A percentile compares a stretch with the other conserved stretches of the same genome.
phyloP scores from a whole-genome alignment of 2,113 vertebrate species.

The Hipposideros armiger region DNA sequence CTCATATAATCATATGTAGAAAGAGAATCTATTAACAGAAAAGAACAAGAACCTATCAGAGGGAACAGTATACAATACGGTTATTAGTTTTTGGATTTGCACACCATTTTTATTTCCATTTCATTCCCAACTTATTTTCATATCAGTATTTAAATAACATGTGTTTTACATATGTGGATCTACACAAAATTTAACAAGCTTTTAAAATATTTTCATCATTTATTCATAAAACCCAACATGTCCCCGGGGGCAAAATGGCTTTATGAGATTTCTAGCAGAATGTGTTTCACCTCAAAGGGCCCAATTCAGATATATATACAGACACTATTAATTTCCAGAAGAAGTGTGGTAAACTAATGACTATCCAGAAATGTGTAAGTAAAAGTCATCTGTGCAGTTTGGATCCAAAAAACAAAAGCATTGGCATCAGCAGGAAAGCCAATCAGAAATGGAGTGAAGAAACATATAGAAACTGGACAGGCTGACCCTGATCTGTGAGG shows the following conservation, averaged over 20 bases:
- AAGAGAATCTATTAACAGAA: neutral
- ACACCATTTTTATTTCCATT: slow-evolving; percentile 45
- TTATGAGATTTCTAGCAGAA: slow-evolving; percentile 62
- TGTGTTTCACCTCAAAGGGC: slow-evolving; percentile 34
- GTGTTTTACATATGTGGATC: slow-evolving; percentile 77
- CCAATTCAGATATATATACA: slow-evolving; percentile 24
- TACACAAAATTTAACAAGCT: slow-evolving; percentile 69
- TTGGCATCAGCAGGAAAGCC: neutral
- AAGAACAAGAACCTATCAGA: neutral
- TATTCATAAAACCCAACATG: slow-evolving; percentile 76
- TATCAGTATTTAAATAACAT: slow-evolving; percentile 68
- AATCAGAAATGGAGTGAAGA: neutral
- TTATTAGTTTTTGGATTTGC: slow-evolving; percentile 46
- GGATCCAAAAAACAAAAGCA: neutral
- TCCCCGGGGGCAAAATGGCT: slow-evolving; percentile 38
- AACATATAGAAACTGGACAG: neutral
- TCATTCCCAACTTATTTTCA: slow-evolving; percentile 62
- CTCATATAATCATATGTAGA: neutral
- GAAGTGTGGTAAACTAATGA: neutral
- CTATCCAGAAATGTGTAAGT: neutral
- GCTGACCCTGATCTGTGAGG: neutral
- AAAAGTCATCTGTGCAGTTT: neutral
- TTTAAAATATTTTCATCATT: slow-evolving; percentile 81
- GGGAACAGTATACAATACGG: neutral
- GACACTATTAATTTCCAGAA: slow-evolving; percentile 25